Conservation (phyloP, 2,113 vertebrate species). For the Microtus pennsylvanicus region DNA sequence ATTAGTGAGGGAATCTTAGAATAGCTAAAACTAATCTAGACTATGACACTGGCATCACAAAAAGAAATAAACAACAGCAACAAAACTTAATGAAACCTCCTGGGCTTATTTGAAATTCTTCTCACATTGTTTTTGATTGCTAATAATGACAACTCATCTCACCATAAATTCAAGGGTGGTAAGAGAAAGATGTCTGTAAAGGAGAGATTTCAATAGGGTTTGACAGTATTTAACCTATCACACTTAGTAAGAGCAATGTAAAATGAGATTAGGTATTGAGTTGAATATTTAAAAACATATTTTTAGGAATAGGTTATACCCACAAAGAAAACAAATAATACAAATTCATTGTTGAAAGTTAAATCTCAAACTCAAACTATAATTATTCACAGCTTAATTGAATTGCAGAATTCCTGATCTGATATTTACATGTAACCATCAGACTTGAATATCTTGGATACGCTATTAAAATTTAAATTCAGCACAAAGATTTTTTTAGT, state of each 20-base stretch:
- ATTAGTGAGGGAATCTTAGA: not conserved
- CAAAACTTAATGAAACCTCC: not conserved
- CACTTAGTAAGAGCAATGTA: not conserved
- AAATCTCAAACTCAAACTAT: not conserved
- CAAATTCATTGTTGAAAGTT: not conserved
- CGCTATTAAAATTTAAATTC: not conserved
- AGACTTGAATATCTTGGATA: slow-evolving; percentile 18
- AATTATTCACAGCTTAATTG: slow-evolving; percentile 28
- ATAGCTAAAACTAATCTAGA: not conserved
- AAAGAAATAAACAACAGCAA: not conserved
- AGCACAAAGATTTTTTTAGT: not conserved
- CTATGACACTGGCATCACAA: not conserved
- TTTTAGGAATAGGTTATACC: not conserved
- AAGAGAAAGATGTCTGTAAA: not conserved
- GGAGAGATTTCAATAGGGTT: not conserved
- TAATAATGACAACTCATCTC: not conserved
- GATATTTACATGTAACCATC: slow-evolving; percentile 1
- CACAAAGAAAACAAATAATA: not conserved
- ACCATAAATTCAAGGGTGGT: not conserved
- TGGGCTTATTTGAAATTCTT: not conserved
- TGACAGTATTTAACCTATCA: not conserved
- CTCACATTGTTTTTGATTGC: not conserved
- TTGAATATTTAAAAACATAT: slow-evolving; percentile 6
- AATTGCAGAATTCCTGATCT: not conserved
- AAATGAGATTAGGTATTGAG: slow-evolving; percentile 18